These are phyloP conservation scores for Zaprionus nigranus DNA, from an alignment of 1,140 invertebrate species.

Conservation along the genomic window DNA sequence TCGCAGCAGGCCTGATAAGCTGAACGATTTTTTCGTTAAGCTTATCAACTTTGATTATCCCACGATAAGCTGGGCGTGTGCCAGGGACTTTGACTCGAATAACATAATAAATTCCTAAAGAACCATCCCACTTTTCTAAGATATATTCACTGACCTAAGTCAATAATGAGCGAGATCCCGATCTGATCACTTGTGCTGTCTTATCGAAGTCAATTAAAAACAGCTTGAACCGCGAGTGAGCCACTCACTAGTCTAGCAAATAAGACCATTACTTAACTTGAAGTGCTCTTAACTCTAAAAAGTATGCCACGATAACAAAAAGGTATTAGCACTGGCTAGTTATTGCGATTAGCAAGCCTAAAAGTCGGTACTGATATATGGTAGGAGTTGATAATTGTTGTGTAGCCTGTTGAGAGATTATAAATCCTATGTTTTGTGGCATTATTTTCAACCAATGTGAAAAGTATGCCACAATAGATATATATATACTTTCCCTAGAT, in stretches of 20 bases:
- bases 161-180: background rate
- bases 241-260: background rate
- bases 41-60: constrained; percentile 44
- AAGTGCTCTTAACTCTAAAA: background rate
- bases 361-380: background rate
- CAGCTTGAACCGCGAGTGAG: background rate
- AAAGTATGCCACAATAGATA: background rate
- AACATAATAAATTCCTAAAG: background rate
- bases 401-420: background rate
- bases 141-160: constrained; percentile 10
- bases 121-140: background rate
- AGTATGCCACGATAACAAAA: background rate
- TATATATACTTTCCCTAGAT: background rate
- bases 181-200: background rate
- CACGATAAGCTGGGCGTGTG: constrained; percentile 18
- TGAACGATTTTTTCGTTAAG: constrained; percentile 1
- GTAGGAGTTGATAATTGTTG: background rate
- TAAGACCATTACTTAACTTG: background rate
- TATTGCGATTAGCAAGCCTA: constrained; percentile 4
- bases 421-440: background rate
- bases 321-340: background rate
- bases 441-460: background rate
- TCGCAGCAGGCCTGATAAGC: constrained; percentile 22
- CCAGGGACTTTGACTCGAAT: background rate
- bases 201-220: constrained; percentile 2